Percentiles rank a stretch among this genome's conserved stretches.
These are phyloP conservation scores for Danionella dracula DNA, from an alignment of 2,797 vertebrate genomes.

Conservation along the genomic window DNA sequence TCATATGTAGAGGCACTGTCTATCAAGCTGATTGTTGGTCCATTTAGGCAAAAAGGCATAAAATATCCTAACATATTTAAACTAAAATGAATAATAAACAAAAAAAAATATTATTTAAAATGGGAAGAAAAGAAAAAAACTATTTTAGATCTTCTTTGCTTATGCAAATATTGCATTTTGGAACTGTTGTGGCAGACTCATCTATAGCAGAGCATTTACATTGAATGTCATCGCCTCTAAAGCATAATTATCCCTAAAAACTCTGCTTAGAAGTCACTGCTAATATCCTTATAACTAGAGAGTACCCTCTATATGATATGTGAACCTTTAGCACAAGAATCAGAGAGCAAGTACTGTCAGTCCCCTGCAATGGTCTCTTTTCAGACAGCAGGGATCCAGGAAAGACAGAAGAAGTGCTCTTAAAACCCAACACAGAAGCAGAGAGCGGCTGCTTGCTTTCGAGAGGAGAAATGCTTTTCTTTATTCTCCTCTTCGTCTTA, in stretches of 20 bases:
- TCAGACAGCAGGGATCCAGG: slow-evolving; percentile 29
- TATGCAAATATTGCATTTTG: too few relatives aligned
- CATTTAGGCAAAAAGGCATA: too few relatives aligned
- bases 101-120: too few relatives aligned
- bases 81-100: too few relatives aligned
- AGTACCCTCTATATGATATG: background rate
- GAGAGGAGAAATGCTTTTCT: slow-evolving; percentile 34
- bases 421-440: slow-evolving; percentile 32
- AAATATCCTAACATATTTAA: too few relatives aligned
- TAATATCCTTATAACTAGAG: slow-evolving; percentile 6
- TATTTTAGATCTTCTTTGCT: too few relatives aligned
- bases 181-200: too few relatives aligned
- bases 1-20: too few relatives aligned
- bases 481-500: slow-evolving; percentile 35
- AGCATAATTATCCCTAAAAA: slow-evolving; percentile 5
- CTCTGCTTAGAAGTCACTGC: slow-evolving; percentile 2
- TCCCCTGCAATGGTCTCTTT: slow-evolving; percentile 31
- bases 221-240: too few relatives aligned
- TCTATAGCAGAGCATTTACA: too few relatives aligned
- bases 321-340: slow-evolving; percentile 20
- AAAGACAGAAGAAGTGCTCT: slow-evolving; percentile 34
- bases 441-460: slow-evolving; percentile 7
- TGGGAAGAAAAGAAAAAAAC: too few relatives aligned
- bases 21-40: too few relatives aligned
- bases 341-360: slow-evolving; percentile 22